phyloP scores from a whole-genome alignment of 1,140 invertebrate genomes.

The Drosophila insularis region DNA sequence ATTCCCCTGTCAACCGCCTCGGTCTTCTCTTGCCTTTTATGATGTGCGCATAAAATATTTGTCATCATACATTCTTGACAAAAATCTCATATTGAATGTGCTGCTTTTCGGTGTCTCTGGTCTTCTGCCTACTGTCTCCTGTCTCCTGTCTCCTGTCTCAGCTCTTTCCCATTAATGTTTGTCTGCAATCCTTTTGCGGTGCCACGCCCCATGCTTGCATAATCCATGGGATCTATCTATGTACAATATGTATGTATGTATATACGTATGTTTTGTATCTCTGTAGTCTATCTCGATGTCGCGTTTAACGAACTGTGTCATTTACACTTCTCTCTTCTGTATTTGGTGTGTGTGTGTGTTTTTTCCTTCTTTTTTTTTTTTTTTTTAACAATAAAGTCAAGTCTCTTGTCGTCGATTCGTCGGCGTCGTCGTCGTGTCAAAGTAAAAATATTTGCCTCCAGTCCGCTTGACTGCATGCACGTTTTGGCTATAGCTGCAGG shows the following conservation, averaged over 20 bases:
- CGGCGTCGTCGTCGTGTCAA: conserved; percentile 69
- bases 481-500: conserved; percentile 70
- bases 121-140: too few relatives aligned
- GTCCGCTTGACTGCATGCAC: conserved; percentile 78
- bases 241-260: not conserved
- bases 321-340: conserved; percentile 64
- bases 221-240: conserved; percentile 54
- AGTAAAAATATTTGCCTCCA: conserved; percentile 80
- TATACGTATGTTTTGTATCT: conserved; percentile 26
- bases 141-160: not conserved
- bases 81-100: conserved; percentile 67
- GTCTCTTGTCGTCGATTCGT: conserved; percentile 36
- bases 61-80: conserved; percentile 60
- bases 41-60: conserved; percentile 80
- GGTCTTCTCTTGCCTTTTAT: conserved; percentile 69
- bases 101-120: conserved; percentile 19
- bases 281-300: conserved; percentile 55
- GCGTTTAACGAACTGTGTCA: conserved; percentile 81
- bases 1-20: not conserved
- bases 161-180: conserved; percentile 59
- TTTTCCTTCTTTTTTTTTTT: too few relatives aligned
- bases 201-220: conserved; percentile 73
- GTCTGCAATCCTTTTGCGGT: conserved; percentile 67
- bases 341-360: not conserved
- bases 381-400: conserved; percentile 59